A percentile compares a stretch with the other conserved stretches of the same genome.
Conservation (phyloP, 1,140 invertebrate species). For the Pseudomyrmex sp. region DNA sequence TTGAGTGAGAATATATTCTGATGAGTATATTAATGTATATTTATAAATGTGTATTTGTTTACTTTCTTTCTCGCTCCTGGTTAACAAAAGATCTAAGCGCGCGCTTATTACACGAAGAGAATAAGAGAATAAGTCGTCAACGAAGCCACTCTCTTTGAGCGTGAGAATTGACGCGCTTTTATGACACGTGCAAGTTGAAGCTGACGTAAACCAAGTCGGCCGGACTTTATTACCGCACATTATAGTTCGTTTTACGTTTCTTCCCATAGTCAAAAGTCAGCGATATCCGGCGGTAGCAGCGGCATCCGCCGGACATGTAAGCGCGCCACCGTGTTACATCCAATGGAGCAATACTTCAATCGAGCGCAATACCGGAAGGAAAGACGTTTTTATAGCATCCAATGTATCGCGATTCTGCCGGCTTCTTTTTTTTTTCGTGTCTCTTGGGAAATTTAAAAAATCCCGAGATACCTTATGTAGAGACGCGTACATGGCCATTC, state of each 20-base stretch:
- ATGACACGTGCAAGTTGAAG: conserved; percentile 44
- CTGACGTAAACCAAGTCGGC: conserved; percentile 5
- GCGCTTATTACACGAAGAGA: neutral
- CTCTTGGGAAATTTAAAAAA: conserved; percentile 66
- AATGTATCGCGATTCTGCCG: conserved; percentile 28
- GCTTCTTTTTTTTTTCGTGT: neutral
- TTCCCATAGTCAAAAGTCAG: conserved; percentile 22
- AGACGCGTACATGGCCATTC: conserved; percentile 19
- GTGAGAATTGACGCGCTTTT: conserved; percentile 38
- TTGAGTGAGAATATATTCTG: neutral
- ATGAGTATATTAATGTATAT: neutral
- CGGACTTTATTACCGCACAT: conserved; percentile 39
- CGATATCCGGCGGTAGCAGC: neutral
- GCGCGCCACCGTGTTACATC: neutral
- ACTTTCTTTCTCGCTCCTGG: neutral
- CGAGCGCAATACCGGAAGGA: conserved; percentile 12
- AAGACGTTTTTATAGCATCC: conserved; percentile 24
- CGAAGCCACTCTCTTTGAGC: neutral
- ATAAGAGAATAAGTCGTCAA: conserved; percentile 5
- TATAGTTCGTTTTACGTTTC: conserved; percentile 56
- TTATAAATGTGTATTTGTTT: neutral
- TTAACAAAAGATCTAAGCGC: neutral
- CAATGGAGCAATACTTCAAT: conserved; percentile 56
- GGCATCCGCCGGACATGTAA: neutral
- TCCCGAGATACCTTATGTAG: conserved; percentile 33